Conservation (phyloP, 2,113 vertebrate genomes). For the Marmota flaviventris region DNA sequence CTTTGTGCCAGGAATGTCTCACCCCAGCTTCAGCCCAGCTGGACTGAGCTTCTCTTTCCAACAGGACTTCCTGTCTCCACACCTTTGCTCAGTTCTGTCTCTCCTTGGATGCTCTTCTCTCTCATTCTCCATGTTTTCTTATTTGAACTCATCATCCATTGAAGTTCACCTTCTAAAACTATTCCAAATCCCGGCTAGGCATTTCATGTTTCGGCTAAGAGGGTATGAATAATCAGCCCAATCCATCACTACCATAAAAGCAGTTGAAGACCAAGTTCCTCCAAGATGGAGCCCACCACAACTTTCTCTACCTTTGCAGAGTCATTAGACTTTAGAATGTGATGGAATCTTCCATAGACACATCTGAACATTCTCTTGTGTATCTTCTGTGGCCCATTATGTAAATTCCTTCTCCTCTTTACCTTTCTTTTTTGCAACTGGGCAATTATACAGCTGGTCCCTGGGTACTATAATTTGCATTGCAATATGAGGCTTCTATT, state of each 20-base stretch:
- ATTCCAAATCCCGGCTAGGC: neutral
- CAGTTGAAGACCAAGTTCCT: neutral
- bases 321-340: neutral
- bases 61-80: neutral
- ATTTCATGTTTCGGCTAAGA: neutral
- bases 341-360: neutral
- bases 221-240: neutral
- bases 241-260: neutral
- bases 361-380: slow-evolving; percentile 17
- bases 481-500: slow-evolving; percentile 68
- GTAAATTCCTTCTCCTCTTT: slow-evolving; percentile 72
- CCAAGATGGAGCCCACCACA: neutral
- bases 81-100: neutral
- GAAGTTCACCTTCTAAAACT: slow-evolving; percentile 37
- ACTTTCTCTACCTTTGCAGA: slow-evolving; percentile 40
- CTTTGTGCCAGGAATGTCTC: neutral
- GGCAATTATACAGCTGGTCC: slow-evolving; percentile 52
- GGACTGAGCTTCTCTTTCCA: neutral
- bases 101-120: neutral
- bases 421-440: slow-evolving; percentile 65
- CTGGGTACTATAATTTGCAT: slow-evolving; percentile 71
- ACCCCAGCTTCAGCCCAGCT: neutral
- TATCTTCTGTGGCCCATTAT: slow-evolving; percentile 70
- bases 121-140: neutral
- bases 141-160: neutral